Base-by-base conservation (phyloP, 2,888 invertebrate species). In the Geotrupes spiniger region DNA sequence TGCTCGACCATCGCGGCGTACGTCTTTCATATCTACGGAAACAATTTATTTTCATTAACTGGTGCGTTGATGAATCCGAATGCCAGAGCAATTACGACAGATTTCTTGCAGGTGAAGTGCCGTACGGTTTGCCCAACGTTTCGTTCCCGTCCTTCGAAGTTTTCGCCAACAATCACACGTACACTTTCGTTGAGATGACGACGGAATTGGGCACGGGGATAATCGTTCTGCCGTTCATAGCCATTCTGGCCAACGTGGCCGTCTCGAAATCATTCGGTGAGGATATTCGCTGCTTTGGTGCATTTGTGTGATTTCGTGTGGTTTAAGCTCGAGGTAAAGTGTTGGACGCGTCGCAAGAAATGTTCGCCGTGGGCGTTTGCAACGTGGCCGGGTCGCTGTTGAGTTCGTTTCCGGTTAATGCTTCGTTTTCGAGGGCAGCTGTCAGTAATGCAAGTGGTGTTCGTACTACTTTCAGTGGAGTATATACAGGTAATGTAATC, bases 221-320 rank as follows among this genome's bases (percentile, higher is more conserved):
- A 26, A 60, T 82, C 14, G 78, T 90, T 2, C 81, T 89, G 1
- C 89, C 90, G 0, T 69, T 90, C 15, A 78, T 91, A 15, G 85
- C 85, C 1, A 81, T 90, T 46, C 78, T 91, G 37, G 86, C 86
- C 41, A 86, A 88, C 58, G 83, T 90, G 29, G 89, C 90, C 2
- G 89, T 91, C 53, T 89, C 88, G n/a, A 90, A 89, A 72, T 84
- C 88, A 45, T 90, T 90, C 70, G 81, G 89, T 89, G 75, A 81
- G 82, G 77, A 12, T 12, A 39, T 36, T 27, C 8, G 27, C n/a
- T 27, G 17, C 9, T 38, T 29, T 28, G 28, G 4, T 2, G 28
- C 2, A 11, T 21, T 21, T 21, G 21, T 21, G 33, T 14, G 5
- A 12, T 14, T 33, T 12, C 1, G 8, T 14, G 40, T 11, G 9